Base-by-base conservation (phyloP, 2,888 invertebrate species). In the Cyrtodaria siliqua region DNA sequence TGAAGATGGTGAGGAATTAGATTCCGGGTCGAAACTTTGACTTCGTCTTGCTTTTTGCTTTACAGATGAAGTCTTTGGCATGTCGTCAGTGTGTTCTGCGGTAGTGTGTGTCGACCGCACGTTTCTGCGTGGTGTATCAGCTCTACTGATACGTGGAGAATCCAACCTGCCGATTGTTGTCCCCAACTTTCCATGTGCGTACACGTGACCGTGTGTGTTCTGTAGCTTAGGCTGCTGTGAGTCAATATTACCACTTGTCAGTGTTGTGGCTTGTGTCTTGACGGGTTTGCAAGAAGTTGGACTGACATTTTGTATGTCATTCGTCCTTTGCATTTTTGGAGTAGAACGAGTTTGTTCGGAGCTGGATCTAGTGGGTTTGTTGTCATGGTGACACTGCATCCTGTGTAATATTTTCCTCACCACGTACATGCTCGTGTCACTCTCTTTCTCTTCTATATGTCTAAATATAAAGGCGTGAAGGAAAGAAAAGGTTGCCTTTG, bases 381-480 rank as follows among this genome's bases (percentile, higher is more conserved):
- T 38, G 6, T 44, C n/a, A 16, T 44, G 44, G n/a, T 16, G 4
- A 44, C 79, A 80, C n/a, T 60, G 44, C 53, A 69, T 72, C 9
- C 66, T 18, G 14, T 62, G 29, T 16, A 80, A 24, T 8, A 75
- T 61, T 59, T 72, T 72, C 33, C 62, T 26, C 23, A 80, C 66
- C 2, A 73, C 38, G 52, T 80, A 66, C 6, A 40, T 23, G 14
- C 29, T 49, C 24, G 29, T 12, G 14, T 66, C 61, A n/a, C 49
- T 61, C 12, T 70, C 53, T 3, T 20, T 61, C 2, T 38, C 44
- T 14, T 64, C 66, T 20, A 69, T 33, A 24, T 69, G 61, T 3
- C 69, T 29, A 12, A 62, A 80, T 1, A 76, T 42, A 16, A 61
- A 80, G 2, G 72, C 66, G 18, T 73, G 69, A 26, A 72, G 56